A percentile compares a stretch with the other conserved stretches of the same genome.
Evolutionary conservation across 2,797 vertebrate species (phyloP).

Genomic region (Myotis vivesi): DNA sequence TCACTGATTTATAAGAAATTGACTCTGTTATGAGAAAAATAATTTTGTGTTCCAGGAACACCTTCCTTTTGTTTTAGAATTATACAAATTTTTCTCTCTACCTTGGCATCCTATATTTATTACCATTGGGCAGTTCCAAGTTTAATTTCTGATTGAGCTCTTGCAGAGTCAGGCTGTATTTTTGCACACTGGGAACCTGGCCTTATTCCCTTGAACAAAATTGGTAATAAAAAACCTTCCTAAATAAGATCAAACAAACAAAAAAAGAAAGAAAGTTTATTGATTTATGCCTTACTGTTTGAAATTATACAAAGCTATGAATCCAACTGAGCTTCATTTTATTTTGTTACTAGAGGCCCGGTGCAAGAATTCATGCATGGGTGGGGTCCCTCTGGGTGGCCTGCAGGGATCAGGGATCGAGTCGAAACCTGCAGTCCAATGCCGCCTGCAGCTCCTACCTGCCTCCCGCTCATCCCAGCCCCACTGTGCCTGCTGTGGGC

Average conservation of each 20-base stretch:
- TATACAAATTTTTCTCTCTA: background rate
- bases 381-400: too few relatives aligned
- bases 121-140: conserved; percentile 61
- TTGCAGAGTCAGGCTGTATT: conserved; percentile 54
- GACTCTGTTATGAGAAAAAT: conserved; percentile 3
- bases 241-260: conserved; percentile 52
- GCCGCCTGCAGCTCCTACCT: too few relatives aligned
- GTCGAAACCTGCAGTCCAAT: too few relatives aligned
- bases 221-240: conserved; percentile 72
- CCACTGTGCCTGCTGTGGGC: too few relatives aligned
- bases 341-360: background rate
- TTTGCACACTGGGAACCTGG: conserved; percentile 27
- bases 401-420: too few relatives aligned
- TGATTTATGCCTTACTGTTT: conserved; percentile 30
- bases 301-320: background rate
- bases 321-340: background rate
- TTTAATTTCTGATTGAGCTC: conserved; percentile 56
- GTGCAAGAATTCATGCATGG: too few relatives aligned
- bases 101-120: conserved; percentile 39
- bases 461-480: too few relatives aligned
- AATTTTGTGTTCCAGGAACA: background rate
- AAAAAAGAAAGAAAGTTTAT: conserved; percentile 55
- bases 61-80: conserved; percentile 18
- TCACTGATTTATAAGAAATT: background rate
- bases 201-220: conserved; percentile 73